Evolutionary conservation across 2,888 invertebrate genomes (phyloP).

Genomic region (Monochamus alternatus): DNA sequence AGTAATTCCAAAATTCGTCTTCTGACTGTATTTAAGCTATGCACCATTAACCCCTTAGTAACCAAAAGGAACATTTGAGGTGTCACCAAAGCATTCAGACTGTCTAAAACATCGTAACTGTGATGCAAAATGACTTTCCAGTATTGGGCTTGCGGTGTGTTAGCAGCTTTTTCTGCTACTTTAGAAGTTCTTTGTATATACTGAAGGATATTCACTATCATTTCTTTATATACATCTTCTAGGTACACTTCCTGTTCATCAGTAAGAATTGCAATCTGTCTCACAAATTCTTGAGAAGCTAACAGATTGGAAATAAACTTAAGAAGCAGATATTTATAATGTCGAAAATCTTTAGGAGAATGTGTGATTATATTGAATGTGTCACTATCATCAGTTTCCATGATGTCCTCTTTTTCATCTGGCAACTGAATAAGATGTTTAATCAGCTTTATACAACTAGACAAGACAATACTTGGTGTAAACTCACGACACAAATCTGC

Average conservation of each 20-base stretch:
- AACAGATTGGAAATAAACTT: slow-evolving; percentile 83
- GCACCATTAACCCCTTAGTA: slow-evolving; percentile 81
- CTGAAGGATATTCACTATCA: slow-evolving; percentile 80
- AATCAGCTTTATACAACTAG: slow-evolving; percentile 79
- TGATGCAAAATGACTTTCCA: slow-evolving; percentile 88
- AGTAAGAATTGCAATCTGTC: slow-evolving; percentile 75
- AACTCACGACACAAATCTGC: slow-evolving; percentile 80
- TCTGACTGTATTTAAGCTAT: slow-evolving; percentile 81
- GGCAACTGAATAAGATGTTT: slow-evolving; percentile 80
- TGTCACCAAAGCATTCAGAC: slow-evolving; percentile 85
- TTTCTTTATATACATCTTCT: slow-evolving; percentile 78
- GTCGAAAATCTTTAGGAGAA: slow-evolving; percentile 84
- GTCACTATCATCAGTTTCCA: slow-evolving; percentile 72
- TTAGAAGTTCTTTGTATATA: slow-evolving; percentile 80
- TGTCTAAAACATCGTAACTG: slow-evolving; percentile 85
- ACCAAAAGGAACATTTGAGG: slow-evolving; percentile 86
- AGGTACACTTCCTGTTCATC: slow-evolving; percentile 72
- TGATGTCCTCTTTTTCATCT: slow-evolving; percentile 74
- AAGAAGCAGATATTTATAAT: slow-evolving; percentile 87
- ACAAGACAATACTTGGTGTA: slow-evolving; percentile 75
- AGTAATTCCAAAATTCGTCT: slow-evolving; percentile 89
- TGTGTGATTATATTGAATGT: slow-evolving; percentile 74
- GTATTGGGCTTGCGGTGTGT: slow-evolving; percentile 78
- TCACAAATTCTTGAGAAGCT: slow-evolving; percentile 80
- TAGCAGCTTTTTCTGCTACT: slow-evolving; percentile 76